A percentile compares a stretch with the other conserved stretches of the same genome.
Conservation (phyloP, 1,140 invertebrate species). For the Leptoteleia sp. region DNA sequence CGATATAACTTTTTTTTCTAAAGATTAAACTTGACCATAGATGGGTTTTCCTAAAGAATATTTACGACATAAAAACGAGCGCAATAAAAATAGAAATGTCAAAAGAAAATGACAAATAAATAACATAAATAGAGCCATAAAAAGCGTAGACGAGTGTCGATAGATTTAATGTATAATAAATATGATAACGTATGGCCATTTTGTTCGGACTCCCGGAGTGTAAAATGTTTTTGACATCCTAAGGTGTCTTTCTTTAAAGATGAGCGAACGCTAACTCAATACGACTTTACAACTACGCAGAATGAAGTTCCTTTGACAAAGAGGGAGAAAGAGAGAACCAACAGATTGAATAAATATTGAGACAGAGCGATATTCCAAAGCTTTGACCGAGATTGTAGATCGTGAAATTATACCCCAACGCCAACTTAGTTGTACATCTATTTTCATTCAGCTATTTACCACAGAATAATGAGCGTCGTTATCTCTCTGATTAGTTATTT, state of each 20-base stretch:
- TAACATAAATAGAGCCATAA: conserved; percentile 6
- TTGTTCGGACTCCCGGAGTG: conserved; percentile 7
- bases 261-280: conserved; percentile 24
- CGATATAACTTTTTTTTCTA: too few relatives aligned
- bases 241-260: conserved; percentile 42
- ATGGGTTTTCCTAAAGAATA: too few relatives aligned
- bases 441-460: conserved; percentile 15
- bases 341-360: conserved; percentile 39
- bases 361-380: conserved; percentile 4
- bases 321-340: not conserved
- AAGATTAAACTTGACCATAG: too few relatives aligned
- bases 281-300: conserved; percentile 1
- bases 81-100: conserved; percentile 6
- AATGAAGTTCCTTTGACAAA: conserved; percentile 24
- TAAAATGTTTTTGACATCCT: conserved; percentile 29
- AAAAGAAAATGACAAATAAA: conserved; percentile 1
- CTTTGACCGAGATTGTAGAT: conserved; percentile 24
- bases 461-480: not conserved
- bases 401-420: conserved; percentile 16
- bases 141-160: conserved; percentile 1
- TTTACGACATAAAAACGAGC: not conserved
- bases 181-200: conserved; percentile 20
- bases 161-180: conserved; percentile 29
- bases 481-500: not conserved
- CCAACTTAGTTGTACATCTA: conserved; percentile 3